Evolutionary conservation across 1,140 invertebrate species (phyloP), one percentile per base, ranked within the genome.

Genomic region (Pogonognathellus flavescens): DNA sequence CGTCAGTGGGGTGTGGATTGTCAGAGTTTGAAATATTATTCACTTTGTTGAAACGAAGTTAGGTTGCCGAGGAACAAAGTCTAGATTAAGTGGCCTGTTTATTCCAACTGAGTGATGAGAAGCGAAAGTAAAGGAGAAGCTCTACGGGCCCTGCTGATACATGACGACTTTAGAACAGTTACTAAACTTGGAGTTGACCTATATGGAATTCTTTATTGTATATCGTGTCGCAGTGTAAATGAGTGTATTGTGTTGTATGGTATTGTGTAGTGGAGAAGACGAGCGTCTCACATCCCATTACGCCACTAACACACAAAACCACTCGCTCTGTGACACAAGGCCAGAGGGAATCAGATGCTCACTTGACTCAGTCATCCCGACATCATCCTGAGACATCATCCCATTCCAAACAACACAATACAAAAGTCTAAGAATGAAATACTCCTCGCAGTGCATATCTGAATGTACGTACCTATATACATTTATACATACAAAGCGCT

Each of bases 301-400:
- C 70, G 49, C 70, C 25, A 76, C 70, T 76, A 76, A 76, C 70
- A 76, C 31, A 76, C 70, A 76, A 76, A 76, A 76, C 70, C 70
- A 76, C 70, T 76, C 41, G 70, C 70, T 49, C 31, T 76, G 70
- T 76, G 70, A 76, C 70, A 76, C 70, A 76, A 76, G 70, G 70
- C 70, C 70, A 76, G 70, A 76, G 70, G 70, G 70, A 76, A 76
- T 76, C 70, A 76, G 49, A 31, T 41, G 31, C 31, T 76, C 70
- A 50, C 41, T 50, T 31, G 59, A 62, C 16, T 62, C 14, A 62
- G 31, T 41, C 31, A 41, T 41, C 31, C 31, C 31, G 31, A 41
- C 31, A 41, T 41, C 31, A 41, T 41, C 31, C 31, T 6, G 31
- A 41, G 31, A 41, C 31, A 41, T 41, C 31, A 41, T 41, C 31